Evolutionary conservation across 2,888 invertebrate genomes (phyloP), one percentile per base, ranked within the genome.

Genomic region (Lasioglossum leucozonium): DNA sequence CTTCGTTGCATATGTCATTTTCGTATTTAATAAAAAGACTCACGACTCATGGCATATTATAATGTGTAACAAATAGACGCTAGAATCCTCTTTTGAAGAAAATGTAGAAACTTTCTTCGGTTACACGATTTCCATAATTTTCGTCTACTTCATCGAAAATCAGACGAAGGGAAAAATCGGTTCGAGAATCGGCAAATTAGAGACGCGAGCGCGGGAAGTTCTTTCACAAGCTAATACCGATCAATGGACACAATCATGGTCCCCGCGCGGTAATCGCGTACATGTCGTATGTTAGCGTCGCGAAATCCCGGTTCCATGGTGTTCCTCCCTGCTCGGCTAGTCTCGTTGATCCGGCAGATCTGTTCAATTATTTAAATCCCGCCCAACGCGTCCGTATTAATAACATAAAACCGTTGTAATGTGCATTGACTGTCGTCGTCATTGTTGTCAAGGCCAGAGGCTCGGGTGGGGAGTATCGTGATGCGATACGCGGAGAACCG

Each of bases 371-470:
- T 94, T 93, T 89, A 94, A 93, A 93, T 94, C 91, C 90, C 86
- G 80, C 79, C 90, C 87, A 89, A 87, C 85, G 89, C 88, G 90
- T 92, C 89, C 89, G 89, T 88, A 91, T 92, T 93, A 94, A 93
- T 93, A 93, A 92, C 92, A 92, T 94, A 93, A 94, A 93, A 93
- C 94, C 93, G 94, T 93, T 94, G 93, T 93, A 94, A 93, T 93
- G 91, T 91, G 93, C 88, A 92, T 92, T 93, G 91, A 88, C 87
- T 87, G 86, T 87, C 90, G 82, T 90, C 65, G 26, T 83, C 76
- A 77, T 88, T 84, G 76, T 86, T 85, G 85, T 74, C 74, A 26
- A 42, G n/a, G 30, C 11, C 11, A 76, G 58, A 26, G 72, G 76
- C 42, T 69, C 30, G 76, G 83, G 88, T 77, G 80, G 87, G 89